Conservation (phyloP, 2,797 vertebrate genomes). For the Esox masquinongy region DNA sequence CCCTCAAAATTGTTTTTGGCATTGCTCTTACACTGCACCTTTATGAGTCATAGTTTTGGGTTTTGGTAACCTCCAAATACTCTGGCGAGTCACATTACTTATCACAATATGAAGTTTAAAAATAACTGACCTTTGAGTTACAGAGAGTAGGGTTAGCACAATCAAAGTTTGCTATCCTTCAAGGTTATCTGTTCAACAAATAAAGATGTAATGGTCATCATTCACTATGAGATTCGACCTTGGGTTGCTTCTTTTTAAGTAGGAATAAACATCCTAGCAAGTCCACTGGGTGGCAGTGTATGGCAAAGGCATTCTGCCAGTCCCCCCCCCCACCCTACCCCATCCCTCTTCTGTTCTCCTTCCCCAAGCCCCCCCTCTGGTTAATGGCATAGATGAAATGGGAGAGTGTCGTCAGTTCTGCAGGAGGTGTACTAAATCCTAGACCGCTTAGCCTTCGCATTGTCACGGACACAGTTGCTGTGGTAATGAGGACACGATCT, state of each 20-base stretch:
- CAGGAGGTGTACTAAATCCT: not conserved
- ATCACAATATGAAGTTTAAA: not conserved
- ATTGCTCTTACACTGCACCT: not conserved
- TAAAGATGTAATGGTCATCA: not conserved
- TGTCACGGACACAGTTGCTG: constrained; percentile 1
- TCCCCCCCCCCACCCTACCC: not conserved
- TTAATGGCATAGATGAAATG: constrained; percentile 11
- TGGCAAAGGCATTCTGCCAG: not conserved
- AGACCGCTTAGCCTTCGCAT: not conserved
- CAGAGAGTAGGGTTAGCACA: not conserved
- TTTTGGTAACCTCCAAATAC: not conserved
- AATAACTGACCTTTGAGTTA: not conserved
- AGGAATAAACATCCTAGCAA: not conserved
- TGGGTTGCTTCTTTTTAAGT: not conserved
- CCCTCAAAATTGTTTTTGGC: not conserved
- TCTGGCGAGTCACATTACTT: not conserved
- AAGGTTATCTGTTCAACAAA: not conserved
- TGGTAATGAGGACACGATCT: constrained; percentile 5
- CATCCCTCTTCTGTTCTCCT: not conserved
- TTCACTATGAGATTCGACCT: not conserved
- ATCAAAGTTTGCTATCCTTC: not conserved
- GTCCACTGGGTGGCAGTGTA: constrained; percentile 15
- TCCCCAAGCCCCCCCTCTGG: not conserved
- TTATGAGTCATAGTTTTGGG: not conserved
- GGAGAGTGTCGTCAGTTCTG: not conserved